phyloP scores from a whole-genome alignment of 2,797 vertebrate species.

The Manis javanica region DNA sequence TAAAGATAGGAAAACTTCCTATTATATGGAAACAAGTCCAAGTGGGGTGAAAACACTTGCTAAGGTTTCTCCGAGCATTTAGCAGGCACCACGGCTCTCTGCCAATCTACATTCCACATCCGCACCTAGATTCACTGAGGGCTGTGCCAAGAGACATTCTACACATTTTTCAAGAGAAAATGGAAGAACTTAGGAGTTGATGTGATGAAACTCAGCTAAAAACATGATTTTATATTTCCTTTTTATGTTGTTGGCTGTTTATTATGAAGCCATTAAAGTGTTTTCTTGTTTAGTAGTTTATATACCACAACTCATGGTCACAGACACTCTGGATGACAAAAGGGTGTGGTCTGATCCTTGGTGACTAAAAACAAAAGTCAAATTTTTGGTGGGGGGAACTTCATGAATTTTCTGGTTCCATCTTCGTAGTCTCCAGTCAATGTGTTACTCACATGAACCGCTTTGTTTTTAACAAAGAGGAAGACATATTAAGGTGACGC shows the following conservation, averaged over 20 bases:
- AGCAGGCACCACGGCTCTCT: background rate
- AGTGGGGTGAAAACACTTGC: background rate
- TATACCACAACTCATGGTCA: constrained; percentile 9
- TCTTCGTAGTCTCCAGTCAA: background rate
- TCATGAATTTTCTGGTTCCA: background rate
- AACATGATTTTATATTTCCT: constrained; percentile 60
- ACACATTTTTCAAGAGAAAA: constrained; percentile 51
- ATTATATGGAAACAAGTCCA: background rate
- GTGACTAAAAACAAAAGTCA: constrained; percentile 32
- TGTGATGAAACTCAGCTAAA: constrained; percentile 43
- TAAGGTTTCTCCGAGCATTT: background rate
- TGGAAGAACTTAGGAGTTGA: constrained; percentile 28
- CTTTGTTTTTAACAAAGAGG: background rate
- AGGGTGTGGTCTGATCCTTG: background rate
- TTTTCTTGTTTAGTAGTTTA: constrained; percentile 60
- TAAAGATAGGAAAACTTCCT: background rate
- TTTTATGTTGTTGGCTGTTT: constrained; percentile 36
- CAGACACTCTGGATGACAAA: constrained; percentile 17
- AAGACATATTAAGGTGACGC: background rate
- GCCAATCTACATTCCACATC: background rate
- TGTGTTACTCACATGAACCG: background rate
- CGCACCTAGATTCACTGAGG: background rate
- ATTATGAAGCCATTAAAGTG: constrained; percentile 49
- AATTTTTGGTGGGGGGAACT: background rate
- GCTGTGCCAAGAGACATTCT: background rate